Conservation (phyloP, 2,113 vertebrate species). For the Caranx melampygus region DNA sequence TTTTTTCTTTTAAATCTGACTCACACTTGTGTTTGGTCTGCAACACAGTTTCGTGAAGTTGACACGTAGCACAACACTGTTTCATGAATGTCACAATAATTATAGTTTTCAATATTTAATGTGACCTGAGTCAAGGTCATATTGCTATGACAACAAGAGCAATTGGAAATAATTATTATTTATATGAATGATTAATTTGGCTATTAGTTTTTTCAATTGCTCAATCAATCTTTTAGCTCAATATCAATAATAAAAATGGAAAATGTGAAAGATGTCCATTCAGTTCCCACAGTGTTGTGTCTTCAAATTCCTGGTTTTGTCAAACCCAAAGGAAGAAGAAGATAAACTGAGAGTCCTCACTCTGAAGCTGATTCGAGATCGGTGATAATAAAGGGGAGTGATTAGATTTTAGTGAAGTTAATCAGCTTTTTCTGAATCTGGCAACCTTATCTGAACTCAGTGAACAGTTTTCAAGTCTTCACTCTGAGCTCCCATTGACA, state of each 20-base stretch:
- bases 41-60: neutral
- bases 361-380: too few relatives aligned
- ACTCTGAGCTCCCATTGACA: neutral
- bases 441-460: neutral
- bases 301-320: neutral
- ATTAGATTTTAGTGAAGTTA: neutral
- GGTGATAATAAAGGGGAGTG: neutral
- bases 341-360: too few relatives aligned
- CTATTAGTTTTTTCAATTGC: constrained; percentile 18
- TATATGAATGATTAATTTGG: constrained; percentile 22
- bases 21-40: neutral
- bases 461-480: neutral
- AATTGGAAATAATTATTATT: constrained; percentile 4
- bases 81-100: neutral
- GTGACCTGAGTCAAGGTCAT: constrained; percentile 13
- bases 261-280: neutral
- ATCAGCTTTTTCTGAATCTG: too few relatives aligned
- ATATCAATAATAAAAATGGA: neutral
- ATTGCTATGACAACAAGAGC: neutral
- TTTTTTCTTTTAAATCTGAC: constrained; percentile 1
- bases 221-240: constrained; percentile 17
- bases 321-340: too few relatives aligned
- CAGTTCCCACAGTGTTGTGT: neutral
- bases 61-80: neutral
- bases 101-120: constrained; percentile 7